A percentile compares a stretch with the other conserved stretches of the same genome.
Evolutionary conservation across 2,113 vertebrate species (phyloP).

Genomic region (Irena cyanogastra): DNA sequence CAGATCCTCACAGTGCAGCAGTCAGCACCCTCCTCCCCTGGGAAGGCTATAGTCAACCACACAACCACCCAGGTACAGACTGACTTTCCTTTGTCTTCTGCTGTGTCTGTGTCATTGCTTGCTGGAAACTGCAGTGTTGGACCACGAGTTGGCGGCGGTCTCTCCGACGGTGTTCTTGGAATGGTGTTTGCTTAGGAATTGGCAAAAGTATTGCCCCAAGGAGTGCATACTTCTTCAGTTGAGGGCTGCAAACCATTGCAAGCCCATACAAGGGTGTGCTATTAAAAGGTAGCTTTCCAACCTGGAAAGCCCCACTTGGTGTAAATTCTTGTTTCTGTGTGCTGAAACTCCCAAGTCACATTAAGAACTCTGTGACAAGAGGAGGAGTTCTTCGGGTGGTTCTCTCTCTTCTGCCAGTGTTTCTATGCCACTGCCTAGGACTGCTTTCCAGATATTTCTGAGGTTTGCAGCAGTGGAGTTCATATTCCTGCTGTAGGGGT

Average conservation of each 20-base stretch:
- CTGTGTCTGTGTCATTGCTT: not conserved
- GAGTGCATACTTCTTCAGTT: rapidly evolving
- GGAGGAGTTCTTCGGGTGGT: not conserved
- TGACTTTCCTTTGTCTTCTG: constrained; percentile 9
- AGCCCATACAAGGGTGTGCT: not conserved
- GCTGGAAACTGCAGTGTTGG: not conserved
- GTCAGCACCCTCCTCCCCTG: constrained; percentile 80
- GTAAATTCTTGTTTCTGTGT: not conserved
- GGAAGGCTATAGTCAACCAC: constrained; percentile 78
- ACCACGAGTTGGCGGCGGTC: not conserved
- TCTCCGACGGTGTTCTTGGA: not conserved
- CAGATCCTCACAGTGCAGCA: constrained; percentile 87
- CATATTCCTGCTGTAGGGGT: not conserved
- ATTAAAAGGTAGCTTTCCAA: not conserved
- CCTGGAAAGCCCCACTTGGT: not conserved
- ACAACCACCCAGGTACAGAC: constrained; percentile 76
- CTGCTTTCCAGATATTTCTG: not conserved
- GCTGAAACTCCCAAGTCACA: not conserved
- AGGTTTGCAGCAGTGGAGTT: not conserved
- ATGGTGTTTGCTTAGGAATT: not conserved
- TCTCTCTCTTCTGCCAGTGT: not conserved
- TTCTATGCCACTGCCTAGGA: not conserved
- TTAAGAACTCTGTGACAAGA: not conserved
- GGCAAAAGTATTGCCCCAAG: not conserved
- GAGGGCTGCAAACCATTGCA: not conserved